Conservation (phyloP, 2,888 invertebrate species). For the Cephus nigrinus region DNA sequence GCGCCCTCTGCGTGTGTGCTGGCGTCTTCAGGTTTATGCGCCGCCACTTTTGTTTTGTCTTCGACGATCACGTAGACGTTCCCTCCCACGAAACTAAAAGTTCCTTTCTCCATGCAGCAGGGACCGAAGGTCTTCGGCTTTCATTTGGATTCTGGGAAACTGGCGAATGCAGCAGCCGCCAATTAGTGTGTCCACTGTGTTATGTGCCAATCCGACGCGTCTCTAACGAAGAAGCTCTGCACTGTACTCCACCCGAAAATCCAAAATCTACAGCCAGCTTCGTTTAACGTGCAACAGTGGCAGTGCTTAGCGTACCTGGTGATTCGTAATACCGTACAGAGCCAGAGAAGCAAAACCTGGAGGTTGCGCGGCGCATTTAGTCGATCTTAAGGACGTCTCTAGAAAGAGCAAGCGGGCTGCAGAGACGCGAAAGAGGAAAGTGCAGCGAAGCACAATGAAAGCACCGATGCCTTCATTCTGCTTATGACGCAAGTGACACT, state of each 20-base stretch:
- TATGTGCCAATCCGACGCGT: too few species aligned
- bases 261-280: too few species aligned
- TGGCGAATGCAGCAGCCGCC: conserved; percentile 13
- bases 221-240: too few species aligned
- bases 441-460: conserved; percentile 34
- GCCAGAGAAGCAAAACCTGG: not conserved
- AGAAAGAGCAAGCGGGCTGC: conserved; percentile 40
- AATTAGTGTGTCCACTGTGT: too few species aligned
- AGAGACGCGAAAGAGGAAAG: conserved; percentile 45
- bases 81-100: too few species aligned
- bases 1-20: not conserved
- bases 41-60: conserved; percentile 33
- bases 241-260: too few species aligned
- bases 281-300: too few species aligned
- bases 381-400: conserved; percentile 62
- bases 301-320: too few species aligned
- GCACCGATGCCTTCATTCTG: too few species aligned
- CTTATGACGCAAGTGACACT: too few species aligned
- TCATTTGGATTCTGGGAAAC: conserved; percentile 20
- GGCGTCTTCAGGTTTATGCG: conserved; percentile 22
- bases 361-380: conserved; percentile 43
- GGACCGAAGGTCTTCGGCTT: too few species aligned
- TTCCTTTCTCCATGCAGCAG: too few species aligned
- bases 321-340: not conserved
- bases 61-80: conserved; percentile 12